Conservation (phyloP, 1,140 invertebrate genomes). For the Bombus waltoni region DNA sequence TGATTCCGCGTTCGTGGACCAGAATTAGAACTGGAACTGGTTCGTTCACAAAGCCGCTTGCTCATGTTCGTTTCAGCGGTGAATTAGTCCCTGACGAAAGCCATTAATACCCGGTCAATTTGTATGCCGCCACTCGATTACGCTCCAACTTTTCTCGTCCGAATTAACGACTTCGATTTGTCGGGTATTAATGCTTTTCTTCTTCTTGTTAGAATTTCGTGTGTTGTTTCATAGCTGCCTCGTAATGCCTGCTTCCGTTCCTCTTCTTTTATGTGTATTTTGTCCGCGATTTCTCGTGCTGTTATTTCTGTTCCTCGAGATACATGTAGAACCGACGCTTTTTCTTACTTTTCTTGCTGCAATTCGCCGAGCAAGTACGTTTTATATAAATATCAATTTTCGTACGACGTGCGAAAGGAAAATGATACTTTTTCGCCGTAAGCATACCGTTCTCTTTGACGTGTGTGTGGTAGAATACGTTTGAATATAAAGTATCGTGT, state of each 20-base stretch:
- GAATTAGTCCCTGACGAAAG: not conserved
- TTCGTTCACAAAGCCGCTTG: not conserved
- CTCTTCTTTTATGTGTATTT: not conserved
- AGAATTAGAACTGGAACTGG: constrained; percentile 18
- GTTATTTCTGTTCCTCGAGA: not conserved
- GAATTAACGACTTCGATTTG: not conserved
- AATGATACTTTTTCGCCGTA: not conserved
- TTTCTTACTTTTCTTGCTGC: not conserved
- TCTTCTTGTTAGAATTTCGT: no score
- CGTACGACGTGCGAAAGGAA: not conserved
- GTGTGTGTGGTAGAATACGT: not conserved
- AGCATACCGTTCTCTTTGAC: not conserved
- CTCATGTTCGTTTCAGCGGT: not conserved
- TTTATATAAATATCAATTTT: not conserved
- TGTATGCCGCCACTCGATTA: not conserved
- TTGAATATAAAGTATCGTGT: not conserved
- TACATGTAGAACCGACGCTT: not conserved
- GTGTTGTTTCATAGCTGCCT: not conserved
- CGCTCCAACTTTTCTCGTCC: not conserved
- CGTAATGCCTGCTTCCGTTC: not conserved
- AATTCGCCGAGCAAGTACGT: not conserved
- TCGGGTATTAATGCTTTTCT: not conserved
- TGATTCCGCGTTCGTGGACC: not conserved
- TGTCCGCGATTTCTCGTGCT: not conserved
- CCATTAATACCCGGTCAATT: constrained; percentile 21